Conservation (phyloP, 2,113 vertebrate species). For the Oplegnathus fasciatus region DNA sequence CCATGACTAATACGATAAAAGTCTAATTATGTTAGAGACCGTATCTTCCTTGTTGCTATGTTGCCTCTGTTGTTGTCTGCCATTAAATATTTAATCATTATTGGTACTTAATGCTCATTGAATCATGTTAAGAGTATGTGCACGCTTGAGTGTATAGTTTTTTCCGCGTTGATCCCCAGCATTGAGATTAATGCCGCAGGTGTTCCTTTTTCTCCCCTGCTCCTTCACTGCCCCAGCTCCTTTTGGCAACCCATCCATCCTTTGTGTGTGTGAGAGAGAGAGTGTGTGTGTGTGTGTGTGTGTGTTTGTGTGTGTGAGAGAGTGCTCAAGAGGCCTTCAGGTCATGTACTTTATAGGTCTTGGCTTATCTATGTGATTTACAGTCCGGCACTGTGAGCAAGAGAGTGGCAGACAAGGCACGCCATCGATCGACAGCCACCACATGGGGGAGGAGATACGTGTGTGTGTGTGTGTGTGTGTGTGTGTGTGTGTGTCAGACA, state of each 20-base stretch:
- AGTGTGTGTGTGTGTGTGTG: slow-evolving; percentile 10
- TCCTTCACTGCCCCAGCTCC: slow-evolving; percentile 7
- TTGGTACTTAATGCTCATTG: slow-evolving; percentile 23
- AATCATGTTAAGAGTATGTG: neutral
- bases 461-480: slow-evolving; percentile 13
- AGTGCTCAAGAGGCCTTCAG: slow-evolving; percentile 55
- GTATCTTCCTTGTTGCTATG: neutral
- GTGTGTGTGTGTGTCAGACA: slow-evolving; percentile 47
- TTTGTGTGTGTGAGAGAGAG: slow-evolving; percentile 10
- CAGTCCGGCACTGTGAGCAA: slow-evolving; percentile 59
- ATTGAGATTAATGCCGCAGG: slow-evolving; percentile 56
- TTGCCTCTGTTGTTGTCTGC: slow-evolving; percentile 1
- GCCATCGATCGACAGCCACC: slow-evolving; percentile 69
- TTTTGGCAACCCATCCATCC: slow-evolving; percentile 59
- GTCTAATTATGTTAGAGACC: slow-evolving; percentile 19
- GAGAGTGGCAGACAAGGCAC: slow-evolving; percentile 75
- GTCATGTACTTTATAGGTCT: slow-evolving; percentile 70
- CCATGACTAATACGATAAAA: slow-evolving; percentile 20
- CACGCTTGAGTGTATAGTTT: neutral
- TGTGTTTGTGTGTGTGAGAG: slow-evolving; percentile 7
- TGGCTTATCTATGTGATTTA: slow-evolving; percentile 77
- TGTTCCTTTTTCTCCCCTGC: slow-evolving; percentile 20
- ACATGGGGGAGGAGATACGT: slow-evolving; percentile 6
- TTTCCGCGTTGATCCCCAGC: neutral
- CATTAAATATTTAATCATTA: slow-evolving; percentile 39